These are phyloP conservation scores for Podarcis muralis DNA, from an alignment of 2,113 vertebrate species.

Conservation along the genomic window DNA sequence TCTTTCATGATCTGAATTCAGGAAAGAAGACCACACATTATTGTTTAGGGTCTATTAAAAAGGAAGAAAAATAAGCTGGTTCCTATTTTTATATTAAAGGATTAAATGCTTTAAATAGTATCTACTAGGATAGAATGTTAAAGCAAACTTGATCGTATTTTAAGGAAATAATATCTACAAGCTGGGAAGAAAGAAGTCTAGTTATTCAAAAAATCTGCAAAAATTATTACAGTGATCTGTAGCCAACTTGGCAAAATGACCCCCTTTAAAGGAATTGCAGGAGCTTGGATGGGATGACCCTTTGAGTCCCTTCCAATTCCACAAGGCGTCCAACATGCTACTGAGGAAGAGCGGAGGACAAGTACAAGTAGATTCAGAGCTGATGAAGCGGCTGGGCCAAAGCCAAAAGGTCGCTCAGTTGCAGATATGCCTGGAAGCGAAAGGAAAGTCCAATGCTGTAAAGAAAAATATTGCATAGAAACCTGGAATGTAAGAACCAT, in stretches of 20 bases:
- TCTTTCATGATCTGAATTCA: constrained; percentile 42
- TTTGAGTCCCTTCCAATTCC: too few species aligned
- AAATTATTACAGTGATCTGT: neutral
- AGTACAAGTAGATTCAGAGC: too few species aligned
- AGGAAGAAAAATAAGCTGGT: constrained; percentile 31
- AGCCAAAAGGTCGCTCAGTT: too few species aligned
- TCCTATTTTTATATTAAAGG: constrained; percentile 32
- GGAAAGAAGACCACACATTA: constrained; percentile 40
- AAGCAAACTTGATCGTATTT: constrained; percentile 37
- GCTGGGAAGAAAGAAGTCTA: neutral
- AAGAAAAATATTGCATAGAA: too few species aligned
- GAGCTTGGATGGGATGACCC: too few species aligned
- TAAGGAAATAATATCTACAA: neutral
- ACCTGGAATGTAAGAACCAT: too few species aligned
- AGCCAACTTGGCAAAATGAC: neutral
- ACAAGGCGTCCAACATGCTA: too few species aligned
- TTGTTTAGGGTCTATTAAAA: constrained; percentile 31
- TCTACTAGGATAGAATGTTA: constrained; percentile 17
- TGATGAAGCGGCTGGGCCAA: too few species aligned
- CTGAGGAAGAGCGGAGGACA: too few species aligned
- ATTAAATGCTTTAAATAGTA: constrained; percentile 31
- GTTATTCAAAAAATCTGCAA: neutral
- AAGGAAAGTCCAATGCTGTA: too few species aligned
- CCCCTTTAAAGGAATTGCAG: neutral
- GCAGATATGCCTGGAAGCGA: too few species aligned